A percentile compares a stretch with the other conserved stretches of the same genome.
Conservation (phyloP, 2,797 vertebrate species). For the Psittacula echo region DNA sequence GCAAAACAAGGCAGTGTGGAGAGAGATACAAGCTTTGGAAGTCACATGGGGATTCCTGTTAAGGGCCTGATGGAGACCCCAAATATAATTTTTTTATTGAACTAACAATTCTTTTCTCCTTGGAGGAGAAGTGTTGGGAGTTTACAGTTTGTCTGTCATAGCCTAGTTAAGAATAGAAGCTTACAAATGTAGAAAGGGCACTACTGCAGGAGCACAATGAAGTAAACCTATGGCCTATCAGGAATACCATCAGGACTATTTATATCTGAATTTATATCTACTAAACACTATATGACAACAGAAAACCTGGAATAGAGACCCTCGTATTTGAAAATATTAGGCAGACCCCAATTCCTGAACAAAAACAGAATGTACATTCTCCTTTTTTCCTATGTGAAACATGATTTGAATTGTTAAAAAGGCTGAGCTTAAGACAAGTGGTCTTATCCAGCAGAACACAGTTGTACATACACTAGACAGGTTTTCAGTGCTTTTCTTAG, state of each 20-base stretch:
- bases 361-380: background rate
- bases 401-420: background rate
- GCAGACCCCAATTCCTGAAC: background rate
- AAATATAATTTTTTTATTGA: background rate
- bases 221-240: background rate
- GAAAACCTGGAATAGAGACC: background rate
- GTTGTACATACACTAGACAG: background rate
- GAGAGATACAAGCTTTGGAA: background rate
- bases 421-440: background rate
- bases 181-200: background rate
- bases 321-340: background rate
- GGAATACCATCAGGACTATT: background rate
- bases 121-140: background rate
- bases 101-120: slow-evolving; percentile 5
- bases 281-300: background rate
- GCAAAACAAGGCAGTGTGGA: background rate
- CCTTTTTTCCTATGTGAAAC: background rate
- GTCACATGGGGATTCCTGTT: background rate
- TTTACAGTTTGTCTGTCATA: background rate
- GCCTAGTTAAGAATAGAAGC: background rate
- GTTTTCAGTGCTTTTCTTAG: background rate
- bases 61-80: background rate
- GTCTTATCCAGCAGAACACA: background rate
- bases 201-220: background rate
- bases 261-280: background rate